phyloP scores from a whole-genome alignment of 2,888 invertebrate genomes.

The Melieria omissa region DNA sequence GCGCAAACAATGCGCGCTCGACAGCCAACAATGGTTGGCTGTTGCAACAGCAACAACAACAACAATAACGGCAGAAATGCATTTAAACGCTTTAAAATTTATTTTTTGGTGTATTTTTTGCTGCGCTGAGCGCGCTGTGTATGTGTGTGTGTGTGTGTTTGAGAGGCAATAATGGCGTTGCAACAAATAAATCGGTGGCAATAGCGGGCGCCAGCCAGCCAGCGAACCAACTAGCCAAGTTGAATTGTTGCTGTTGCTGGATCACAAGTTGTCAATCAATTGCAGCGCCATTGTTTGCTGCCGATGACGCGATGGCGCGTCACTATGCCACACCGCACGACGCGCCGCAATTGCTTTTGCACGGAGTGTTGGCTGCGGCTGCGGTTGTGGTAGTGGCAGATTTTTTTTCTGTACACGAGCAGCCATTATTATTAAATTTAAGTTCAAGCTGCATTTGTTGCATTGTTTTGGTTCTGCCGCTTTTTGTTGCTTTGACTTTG shows the following conservation, averaged over 20 bases:
- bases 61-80: conserved; percentile 28
- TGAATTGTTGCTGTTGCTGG: conserved; percentile 32
- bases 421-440: no score
- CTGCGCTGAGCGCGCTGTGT: neutral
- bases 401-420: no score
- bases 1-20: neutral
- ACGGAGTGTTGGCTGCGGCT: no score
- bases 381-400: no score
- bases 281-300: conserved; percentile 50
- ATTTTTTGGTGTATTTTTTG: conserved; percentile 21
- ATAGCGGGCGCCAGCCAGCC: conserved; percentile 32
- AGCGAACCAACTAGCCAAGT: conserved; percentile 8
- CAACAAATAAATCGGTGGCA: conserved; percentile 38
- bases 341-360: no score
- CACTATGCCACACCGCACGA: conserved; percentile 22
- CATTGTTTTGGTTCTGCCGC: no score
- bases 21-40: conserved; percentile 31
- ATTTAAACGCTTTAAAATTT: conserved; percentile 34
- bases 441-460: no score
- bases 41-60: conserved; percentile 2
- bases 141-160: conserved; percentile 12
- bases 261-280: conserved; percentile 52
- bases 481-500: no score
- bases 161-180: conserved; percentile 42
- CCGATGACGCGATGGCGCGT: conserved; percentile 50